Conservation (phyloP, 2,888 invertebrate species). For the Anoncus sp. region DNA sequence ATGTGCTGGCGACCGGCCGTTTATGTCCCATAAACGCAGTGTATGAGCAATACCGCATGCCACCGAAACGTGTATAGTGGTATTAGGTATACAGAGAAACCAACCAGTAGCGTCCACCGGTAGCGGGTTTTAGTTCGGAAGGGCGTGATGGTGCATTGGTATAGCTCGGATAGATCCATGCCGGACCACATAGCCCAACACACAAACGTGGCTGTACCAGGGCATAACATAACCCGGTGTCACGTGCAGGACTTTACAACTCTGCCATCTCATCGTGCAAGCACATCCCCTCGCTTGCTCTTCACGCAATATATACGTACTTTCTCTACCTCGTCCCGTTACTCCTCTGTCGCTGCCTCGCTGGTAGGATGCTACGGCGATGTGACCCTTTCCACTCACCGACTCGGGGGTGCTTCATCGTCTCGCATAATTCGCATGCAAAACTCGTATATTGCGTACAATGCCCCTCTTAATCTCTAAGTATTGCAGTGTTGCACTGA, state of each 20-base stretch:
- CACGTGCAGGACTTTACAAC: constrained; percentile 82
- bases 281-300: constrained; percentile 56
- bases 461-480: constrained; percentile 35
- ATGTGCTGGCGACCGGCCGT: constrained; percentile 79
- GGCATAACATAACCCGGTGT: constrained; percentile 81
- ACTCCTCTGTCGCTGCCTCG: constrained; percentile 25
- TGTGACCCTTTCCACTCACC: constrained; percentile 41
- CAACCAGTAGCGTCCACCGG: constrained; percentile 70
- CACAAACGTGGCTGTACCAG: constrained; percentile 72
- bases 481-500: constrained; percentile 18
- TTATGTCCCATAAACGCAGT: constrained; percentile 83
- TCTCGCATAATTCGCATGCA: constrained; percentile 58
- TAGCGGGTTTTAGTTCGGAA: constrained; percentile 38
- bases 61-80: constrained; percentile 75
- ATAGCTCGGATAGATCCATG: constrained; percentile 66
- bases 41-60: constrained; percentile 81
- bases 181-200: constrained; percentile 70
- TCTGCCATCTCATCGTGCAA: constrained; percentile 79
- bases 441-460: constrained; percentile 28
- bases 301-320: constrained; percentile 33
- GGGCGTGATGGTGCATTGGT: constrained; percentile 55
- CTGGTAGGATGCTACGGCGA: constrained; percentile 42
- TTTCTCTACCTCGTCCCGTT: constrained; percentile 15
- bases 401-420: constrained; percentile 60
- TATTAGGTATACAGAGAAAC: constrained; percentile 59